phyloP scores from a whole-genome alignment of 2,888 invertebrate genomes.

The Nomada ferruginata region DNA sequence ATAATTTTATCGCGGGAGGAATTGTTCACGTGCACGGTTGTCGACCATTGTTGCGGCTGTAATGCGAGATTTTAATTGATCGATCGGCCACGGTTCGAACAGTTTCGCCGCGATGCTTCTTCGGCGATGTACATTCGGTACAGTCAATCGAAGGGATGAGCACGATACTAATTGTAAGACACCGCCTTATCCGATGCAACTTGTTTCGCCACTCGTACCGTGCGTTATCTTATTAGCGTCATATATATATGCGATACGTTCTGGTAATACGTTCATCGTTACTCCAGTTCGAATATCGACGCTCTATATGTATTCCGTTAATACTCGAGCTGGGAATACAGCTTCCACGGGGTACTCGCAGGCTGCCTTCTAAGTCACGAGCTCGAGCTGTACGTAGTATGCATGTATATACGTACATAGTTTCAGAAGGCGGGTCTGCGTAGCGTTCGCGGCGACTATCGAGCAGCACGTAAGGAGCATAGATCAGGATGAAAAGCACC shows the following conservation, averaged over 20 bases:
- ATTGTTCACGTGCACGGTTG: constrained; percentile 23
- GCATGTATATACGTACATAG: neutral
- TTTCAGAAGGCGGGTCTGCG: neutral
- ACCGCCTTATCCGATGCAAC: neutral
- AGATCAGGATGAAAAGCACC: constrained; percentile 44
- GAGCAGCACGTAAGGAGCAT: constrained; percentile 51
- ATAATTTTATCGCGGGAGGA: constrained; percentile 64
- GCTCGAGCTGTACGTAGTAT: too few relatives aligned
- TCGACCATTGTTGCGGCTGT: neutral
- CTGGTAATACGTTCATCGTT: neutral
- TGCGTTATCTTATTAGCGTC: constrained; percentile 9
- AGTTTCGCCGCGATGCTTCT: too few relatives aligned
- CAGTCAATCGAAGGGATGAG: neutral
- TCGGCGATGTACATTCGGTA: too few relatives aligned
- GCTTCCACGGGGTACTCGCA: neutral
- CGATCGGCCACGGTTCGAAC: neutral
- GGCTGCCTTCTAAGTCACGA: too few relatives aligned
- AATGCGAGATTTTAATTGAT: neutral
- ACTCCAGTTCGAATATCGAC: neutral
- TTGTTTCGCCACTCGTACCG: neutral
- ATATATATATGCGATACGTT: neutral
- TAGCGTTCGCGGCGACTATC: constrained; percentile 37
- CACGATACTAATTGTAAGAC: neutral
- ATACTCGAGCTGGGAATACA: constrained; percentile 1
- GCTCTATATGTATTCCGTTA: neutral